A percentile compares a stretch with the other conserved stretches of the same genome.
These are phyloP conservation scores for Kryphioiulus occultus DNA, from an alignment of 2,888 invertebrate genomes.

Conservation along the genomic window DNA sequence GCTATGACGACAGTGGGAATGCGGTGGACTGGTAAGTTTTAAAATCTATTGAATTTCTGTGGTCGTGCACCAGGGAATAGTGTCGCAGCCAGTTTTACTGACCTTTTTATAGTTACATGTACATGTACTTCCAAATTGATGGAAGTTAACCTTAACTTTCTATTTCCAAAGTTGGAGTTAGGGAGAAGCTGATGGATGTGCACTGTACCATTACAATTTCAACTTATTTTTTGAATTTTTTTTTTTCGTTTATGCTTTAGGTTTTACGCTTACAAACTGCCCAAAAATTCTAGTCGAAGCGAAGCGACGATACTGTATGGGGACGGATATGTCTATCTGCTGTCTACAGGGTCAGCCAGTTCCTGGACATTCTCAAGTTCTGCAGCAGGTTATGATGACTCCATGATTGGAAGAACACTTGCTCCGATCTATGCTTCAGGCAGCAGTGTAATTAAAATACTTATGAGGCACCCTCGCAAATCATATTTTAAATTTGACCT, in stretches of 20 bases:
- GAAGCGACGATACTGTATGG: not conserved
- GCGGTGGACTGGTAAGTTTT: slow-evolving; percentile 43
- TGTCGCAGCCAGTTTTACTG: too few species aligned
- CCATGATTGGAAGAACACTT: slow-evolving; percentile 47
- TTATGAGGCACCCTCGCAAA: too few species aligned
- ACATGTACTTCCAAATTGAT: too few species aligned
- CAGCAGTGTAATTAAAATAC: not conserved
- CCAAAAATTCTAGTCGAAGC: slow-evolving; percentile 31
- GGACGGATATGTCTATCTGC: slow-evolving; percentile 44
- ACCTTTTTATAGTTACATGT: too few species aligned
- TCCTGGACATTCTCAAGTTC: slow-evolving; percentile 43
- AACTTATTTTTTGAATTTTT: too few species aligned
- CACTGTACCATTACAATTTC: too few species aligned
- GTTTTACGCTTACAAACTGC: slow-evolving; percentile 47
- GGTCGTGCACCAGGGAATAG: too few species aligned
- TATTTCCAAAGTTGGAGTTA: too few species aligned
- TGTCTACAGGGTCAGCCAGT: not conserved
- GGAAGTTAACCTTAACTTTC: too few species aligned
- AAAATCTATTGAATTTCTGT: not conserved
- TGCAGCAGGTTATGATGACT: slow-evolving; percentile 21
- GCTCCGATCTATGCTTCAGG: not conserved
- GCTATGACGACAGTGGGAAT: not conserved
- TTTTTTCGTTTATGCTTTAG: too few species aligned
- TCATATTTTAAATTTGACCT: too few species aligned
- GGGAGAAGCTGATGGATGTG: too few species aligned